phyloP scores from a whole-genome alignment of 92 coral and sea anemone species.

The Plumapathes pennacea region DNA sequence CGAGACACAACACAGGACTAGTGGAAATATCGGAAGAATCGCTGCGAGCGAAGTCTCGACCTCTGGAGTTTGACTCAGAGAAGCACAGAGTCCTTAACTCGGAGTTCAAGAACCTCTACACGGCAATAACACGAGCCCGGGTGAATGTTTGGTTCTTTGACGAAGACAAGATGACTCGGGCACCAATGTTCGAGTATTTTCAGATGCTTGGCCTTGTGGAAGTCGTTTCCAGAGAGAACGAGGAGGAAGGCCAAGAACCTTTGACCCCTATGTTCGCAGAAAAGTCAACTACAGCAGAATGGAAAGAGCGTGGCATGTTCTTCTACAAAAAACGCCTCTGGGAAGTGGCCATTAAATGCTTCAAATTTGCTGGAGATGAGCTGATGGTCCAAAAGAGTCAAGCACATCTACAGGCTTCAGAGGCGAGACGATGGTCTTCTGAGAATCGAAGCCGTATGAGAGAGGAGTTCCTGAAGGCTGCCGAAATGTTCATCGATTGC shows the following conservation, averaged over 20 bases:
- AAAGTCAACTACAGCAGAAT: slow-evolving; percentile 57
- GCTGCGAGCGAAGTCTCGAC: slow-evolving; percentile 24
- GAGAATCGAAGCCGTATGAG: slow-evolving; percentile 47
- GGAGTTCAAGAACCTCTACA: slow-evolving; percentile 74
- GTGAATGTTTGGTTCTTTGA: slow-evolving; percentile 83
- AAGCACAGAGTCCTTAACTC: slow-evolving; percentile 70
- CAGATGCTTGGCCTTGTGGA: slow-evolving; percentile 45
- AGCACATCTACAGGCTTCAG: slow-evolving; percentile 70
- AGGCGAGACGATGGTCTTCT: slow-evolving; percentile 37
- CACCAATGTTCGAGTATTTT: slow-evolving; percentile 75
- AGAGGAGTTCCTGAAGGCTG: slow-evolving; percentile 62
- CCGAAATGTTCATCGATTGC: slow-evolving; percentile 44
- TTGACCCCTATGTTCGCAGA: slow-evolving; percentile 60
- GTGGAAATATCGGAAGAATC: slow-evolving; percentile 45
- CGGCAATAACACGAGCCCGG: slow-evolving; percentile 74
- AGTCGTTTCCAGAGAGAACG: slow-evolving; percentile 35
- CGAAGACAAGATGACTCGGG: slow-evolving; percentile 57
- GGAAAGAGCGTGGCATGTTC: slow-evolving; percentile 57
- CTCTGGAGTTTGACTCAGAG: slow-evolving; percentile 62
- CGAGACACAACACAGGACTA: slow-evolving; percentile 25
- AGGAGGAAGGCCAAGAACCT: slow-evolving; percentile 12
- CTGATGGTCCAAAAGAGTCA: slow-evolving; percentile 46
- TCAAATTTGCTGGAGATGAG: slow-evolving; percentile 51
- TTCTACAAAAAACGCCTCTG: slow-evolving; percentile 63
- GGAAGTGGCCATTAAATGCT: slow-evolving; percentile 60